Conservation (phyloP, 2,113 vertebrate species). For the Chiloscyllium plagiosum region DNA sequence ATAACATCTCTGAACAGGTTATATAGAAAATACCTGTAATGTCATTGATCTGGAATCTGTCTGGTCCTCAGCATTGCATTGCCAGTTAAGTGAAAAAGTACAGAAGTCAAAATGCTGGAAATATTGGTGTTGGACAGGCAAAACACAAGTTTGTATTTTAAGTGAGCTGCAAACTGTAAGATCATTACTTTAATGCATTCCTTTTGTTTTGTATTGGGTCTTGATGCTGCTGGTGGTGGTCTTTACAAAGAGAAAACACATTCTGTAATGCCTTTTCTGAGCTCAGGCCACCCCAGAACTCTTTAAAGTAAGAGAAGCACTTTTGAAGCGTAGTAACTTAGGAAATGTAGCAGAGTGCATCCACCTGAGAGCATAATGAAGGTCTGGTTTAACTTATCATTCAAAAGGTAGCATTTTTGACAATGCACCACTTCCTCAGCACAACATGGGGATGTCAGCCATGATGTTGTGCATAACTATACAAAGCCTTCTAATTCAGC, state of each 20-base stretch:
- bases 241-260: neutral
- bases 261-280: neutral
- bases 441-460: neutral
- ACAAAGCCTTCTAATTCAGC: neutral
- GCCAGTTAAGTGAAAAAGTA: neutral
- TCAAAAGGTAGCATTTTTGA: neutral
- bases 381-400: neutral
- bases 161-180: neutral
- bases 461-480: neutral
- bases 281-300: neutral
- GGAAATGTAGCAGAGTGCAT: neutral
- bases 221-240: neutral
- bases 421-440: neutral
- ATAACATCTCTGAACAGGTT: too few species aligned
- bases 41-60: neutral
- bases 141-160: neutral
- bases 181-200: neutral
- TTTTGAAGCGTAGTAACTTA: neutral
- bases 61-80: neutral
- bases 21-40: too few species aligned
- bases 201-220: neutral
- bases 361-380: neutral
- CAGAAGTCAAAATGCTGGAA: neutral
- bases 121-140: neutral
- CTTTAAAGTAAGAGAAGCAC: neutral